Evolutionary conservation across 1,140 invertebrate genomes (phyloP).

Genomic region (Lucilia sericata): DNA sequence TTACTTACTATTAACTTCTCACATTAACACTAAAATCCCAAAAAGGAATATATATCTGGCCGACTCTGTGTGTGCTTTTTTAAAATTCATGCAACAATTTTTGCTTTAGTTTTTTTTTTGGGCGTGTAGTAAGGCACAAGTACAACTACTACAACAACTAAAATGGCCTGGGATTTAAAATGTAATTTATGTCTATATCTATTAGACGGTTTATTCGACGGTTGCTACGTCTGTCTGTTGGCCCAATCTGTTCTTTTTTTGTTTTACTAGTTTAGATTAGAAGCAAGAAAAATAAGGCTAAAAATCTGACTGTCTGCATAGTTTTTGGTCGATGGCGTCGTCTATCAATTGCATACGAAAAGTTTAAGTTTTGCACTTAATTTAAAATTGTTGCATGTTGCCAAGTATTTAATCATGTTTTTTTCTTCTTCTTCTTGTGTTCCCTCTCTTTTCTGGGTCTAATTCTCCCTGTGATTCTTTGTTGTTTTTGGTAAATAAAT

Average conservation of each 20-base stretch:
- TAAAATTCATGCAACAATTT: not conserved
- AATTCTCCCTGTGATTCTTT: too few species aligned
- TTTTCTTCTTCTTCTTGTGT: not conserved
- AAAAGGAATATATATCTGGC: not conserved
- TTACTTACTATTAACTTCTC: not conserved
- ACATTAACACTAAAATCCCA: too few species aligned
- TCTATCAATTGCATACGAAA: constrained; percentile 33
- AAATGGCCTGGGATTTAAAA: constrained; percentile 29
- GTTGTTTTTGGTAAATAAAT: not conserved
- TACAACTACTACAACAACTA: not conserved
- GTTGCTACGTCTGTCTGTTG: constrained; percentile 6
- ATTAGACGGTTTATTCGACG: constrained; percentile 16
- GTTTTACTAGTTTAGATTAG: constrained; percentile 10
- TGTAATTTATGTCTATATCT: constrained; percentile 39
- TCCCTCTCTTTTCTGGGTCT: not conserved
- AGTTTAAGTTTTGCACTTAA: constrained; percentile 36
- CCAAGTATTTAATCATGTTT: constrained; percentile 37
- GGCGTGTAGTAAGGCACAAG: not conserved
- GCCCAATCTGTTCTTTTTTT: not conserved
- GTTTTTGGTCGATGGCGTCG: constrained; percentile 37
- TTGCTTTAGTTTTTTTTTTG: not conserved
- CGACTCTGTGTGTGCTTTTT: not conserved
- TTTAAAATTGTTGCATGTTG: constrained; percentile 33
- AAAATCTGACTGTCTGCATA: constrained; percentile 32
- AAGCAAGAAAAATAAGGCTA: not conserved